Conservation (phyloP, 2,888 invertebrate genomes). For the Microplitis deprimator region DNA sequence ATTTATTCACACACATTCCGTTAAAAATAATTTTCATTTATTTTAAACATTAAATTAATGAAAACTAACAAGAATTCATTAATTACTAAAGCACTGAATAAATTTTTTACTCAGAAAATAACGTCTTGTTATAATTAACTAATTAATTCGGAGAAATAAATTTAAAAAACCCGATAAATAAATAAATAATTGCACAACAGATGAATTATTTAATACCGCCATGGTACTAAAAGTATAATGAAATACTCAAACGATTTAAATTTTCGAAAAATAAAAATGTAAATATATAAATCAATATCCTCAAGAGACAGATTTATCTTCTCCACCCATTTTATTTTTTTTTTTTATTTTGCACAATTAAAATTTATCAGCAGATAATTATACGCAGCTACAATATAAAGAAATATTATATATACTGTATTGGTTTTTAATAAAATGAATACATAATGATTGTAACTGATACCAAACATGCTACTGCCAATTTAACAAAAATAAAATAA, state of each 20-base stretch:
- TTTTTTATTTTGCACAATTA: neutral
- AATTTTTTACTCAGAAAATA: neutral
- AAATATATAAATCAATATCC: neutral
- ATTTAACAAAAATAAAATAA: neutral
- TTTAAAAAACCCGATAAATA: too few species aligned
- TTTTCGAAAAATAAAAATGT: too few species aligned
- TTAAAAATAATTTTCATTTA: neutral
- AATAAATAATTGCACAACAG: neutral
- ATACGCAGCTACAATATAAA: neutral
- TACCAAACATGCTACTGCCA: neutral
- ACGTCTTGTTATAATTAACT: too few species aligned
- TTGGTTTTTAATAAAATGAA: neutral
- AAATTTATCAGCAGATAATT: neutral
- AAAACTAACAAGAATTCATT: neutral
- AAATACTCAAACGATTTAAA: neutral
- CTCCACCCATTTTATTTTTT: neutral
- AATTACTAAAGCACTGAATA: neutral
- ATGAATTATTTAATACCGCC: neutral
- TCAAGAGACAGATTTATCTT: constrained; percentile 1
- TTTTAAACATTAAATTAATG: neutral
- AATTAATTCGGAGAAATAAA: too few species aligned
- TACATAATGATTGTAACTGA: neutral
- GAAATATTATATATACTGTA: neutral
- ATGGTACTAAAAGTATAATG: neutral
- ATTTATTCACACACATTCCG: neutral